Percentiles rank a stretch among this genome's conserved stretches.
Evolutionary conservation across 2,888 invertebrate species (phyloP).

Genomic region (Poecilobothrus nobilitatus): DNA sequence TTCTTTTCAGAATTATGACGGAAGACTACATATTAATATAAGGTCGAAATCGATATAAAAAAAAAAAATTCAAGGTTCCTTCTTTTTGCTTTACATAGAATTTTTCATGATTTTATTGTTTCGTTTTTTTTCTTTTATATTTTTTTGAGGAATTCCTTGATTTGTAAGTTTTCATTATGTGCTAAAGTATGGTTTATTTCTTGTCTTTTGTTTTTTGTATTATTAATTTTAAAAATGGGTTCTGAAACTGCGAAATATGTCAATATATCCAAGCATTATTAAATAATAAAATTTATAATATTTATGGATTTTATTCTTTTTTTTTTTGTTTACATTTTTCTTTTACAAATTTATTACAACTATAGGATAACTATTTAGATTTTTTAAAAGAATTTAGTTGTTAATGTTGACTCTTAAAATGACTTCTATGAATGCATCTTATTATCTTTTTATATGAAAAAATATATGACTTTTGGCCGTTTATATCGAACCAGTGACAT

Average conservation of each 20-base stretch:
- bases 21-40: not conserved
- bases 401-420: too few relatives aligned
- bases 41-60: not conserved
- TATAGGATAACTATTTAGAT: not conserved
- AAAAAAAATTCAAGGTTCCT: not conserved
- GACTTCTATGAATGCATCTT: too few relatives aligned
- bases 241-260: conserved; percentile 4
- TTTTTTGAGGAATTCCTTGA: not conserved
- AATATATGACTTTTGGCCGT: too few relatives aligned
- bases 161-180: not conserved
- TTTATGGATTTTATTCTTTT: not conserved
- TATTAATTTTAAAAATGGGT: not conserved
- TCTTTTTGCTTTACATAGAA: not conserved
- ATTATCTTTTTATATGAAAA: too few relatives aligned
- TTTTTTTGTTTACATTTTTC: not conserved
- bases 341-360: not conserved
- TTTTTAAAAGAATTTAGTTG: too few relatives aligned
- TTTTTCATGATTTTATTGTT: not conserved
- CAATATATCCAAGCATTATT: not conserved
- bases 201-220: not conserved
- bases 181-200: not conserved
- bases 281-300: conserved; percentile 6
- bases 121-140: not conserved
- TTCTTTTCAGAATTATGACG: not conserved
- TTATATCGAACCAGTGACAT: too few relatives aligned